A percentile compares a stretch with the other conserved stretches of the same genome.
phyloP scores from a whole-genome alignment of 1,140 invertebrate species.

The Medauroidea extradentata region DNA sequence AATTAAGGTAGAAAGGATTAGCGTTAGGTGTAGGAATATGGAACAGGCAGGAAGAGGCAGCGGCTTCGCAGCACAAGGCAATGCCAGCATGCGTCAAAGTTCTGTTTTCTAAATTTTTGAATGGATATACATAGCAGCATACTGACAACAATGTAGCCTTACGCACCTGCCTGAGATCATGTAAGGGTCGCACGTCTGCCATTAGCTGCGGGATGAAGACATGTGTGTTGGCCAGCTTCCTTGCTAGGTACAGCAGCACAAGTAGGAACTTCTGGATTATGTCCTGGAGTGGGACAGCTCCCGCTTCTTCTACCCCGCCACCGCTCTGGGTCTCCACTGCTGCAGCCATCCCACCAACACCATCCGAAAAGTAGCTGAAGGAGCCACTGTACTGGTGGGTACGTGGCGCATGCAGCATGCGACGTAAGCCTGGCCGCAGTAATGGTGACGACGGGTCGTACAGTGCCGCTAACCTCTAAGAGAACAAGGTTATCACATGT shows the following conservation, averaged over 20 bases:
- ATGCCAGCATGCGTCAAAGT: too few species aligned
- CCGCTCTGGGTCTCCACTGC: too few species aligned
- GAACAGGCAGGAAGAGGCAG: too few species aligned
- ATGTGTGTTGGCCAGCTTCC: slow-evolving; percentile 3
- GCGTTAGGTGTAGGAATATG: too few species aligned
- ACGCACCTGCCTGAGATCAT: too few species aligned
- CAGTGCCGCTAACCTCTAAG: slow-evolving; percentile 20
- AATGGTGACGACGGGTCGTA: slow-evolving; percentile 22
- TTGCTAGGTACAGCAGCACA: slow-evolving; percentile 23
- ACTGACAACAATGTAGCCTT: too few species aligned
- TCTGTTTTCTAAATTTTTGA: too few species aligned
- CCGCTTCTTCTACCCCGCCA: slow-evolving; percentile 13
- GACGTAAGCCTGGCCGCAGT: slow-evolving; percentile 8
- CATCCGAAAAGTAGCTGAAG: neutral
- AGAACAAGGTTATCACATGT: too few species aligned
- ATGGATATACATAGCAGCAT: too few species aligned
- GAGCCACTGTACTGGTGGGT: neutral
- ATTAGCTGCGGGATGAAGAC: slow-evolving; percentile 6
- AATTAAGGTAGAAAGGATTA: too few species aligned
- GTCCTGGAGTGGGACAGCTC: slow-evolving; percentile 20
- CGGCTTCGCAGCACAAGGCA: too few species aligned
- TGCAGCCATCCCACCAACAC: neutral
- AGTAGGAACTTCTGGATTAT: slow-evolving; percentile 27
- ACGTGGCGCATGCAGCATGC: neutral
- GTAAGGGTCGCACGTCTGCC: slow-evolving; percentile 6